Base-by-base conservation (phyloP, 2,888 invertebrate genomes). In the Ichneumoninae sp. region DNA sequence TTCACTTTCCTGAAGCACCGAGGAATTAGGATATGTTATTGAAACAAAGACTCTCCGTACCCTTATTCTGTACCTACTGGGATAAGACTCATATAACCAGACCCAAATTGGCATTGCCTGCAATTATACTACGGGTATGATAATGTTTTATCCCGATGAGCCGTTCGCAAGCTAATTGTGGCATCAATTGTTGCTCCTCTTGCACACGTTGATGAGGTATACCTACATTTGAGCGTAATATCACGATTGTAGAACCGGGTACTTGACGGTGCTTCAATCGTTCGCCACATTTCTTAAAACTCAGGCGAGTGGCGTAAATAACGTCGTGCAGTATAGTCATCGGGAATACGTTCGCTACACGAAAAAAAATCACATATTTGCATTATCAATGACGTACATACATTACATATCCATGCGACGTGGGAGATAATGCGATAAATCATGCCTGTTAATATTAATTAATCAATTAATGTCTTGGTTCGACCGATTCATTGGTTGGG, bases 131-230 rank as follows among this genome's bases (percentile, higher is more conserved):
- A 36, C 26, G 70, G 8, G 57, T 22, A 57, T 40, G 22, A 40
- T 40, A 40, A 10, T 40, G 1, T 40, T 44, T 44, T 44, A 44
- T 3, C 13, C 13, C 10, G 40, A 8, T 40, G 44, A 36, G 40
- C 44, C n/a, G 40, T 73, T 36, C 60, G 26, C 40, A 60, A 60
- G 16, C 3, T 73, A 57, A 73, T 60, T 73, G 44, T 60, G 26
- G 57, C 60, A n/a, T 60, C 40, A 73, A 73, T 60, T 73, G 40
- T 40, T 16, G 57, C 40, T 73, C 19, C 40, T 73, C 44, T 40
- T 60, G 8, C 6, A 16, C 40, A 26, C 57, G 44, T 13, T 6
- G 40, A 10, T 44, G 10, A 8, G 10, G 10, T 26, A 3, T 44
- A 44, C 40, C 40, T 44, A 13, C 3, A 44, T 44, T 44, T 13